phyloP scores from a whole-genome alignment of 2,113 vertebrate genomes.

The Oncorhynchus mykiss region DNA sequence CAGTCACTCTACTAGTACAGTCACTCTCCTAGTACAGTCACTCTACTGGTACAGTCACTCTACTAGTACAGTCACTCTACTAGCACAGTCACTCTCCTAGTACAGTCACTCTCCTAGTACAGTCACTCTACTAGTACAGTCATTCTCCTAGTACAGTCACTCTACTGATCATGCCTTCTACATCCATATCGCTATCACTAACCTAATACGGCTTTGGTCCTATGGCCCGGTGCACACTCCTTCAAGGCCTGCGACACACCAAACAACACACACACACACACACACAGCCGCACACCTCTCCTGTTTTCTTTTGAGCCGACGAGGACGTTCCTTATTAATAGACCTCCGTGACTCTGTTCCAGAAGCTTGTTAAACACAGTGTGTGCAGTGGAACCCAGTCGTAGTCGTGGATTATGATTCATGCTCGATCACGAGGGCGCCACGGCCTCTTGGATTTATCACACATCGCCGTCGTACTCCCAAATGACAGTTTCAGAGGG shows the following conservation, averaged over 20 bases:
- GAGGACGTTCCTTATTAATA: conserved; percentile 62
- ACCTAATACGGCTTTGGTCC: not conserved
- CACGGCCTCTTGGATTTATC: conserved; percentile 82
- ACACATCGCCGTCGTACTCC: conserved; percentile 83
- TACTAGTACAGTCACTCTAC: no score
- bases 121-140: no score
- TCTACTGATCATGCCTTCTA: conserved; percentile 75
- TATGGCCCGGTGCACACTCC: not conserved
- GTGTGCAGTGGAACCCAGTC: conserved; percentile 74
- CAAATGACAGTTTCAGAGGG: conserved; percentile 91
- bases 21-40: no score
- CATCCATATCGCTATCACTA: conserved; percentile 49
- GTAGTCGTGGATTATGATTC: conserved; percentile 83
- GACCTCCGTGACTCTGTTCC: conserved; percentile 83
- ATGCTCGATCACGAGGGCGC: conserved; percentile 59
- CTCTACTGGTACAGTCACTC: no score
- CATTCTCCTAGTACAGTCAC: no score
- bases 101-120: no score
- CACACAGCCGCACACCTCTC: not conserved
- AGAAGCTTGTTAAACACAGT: conserved; percentile 89
- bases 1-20: no score
- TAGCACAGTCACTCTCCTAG: no score
- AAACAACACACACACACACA: not conserved
- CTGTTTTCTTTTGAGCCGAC: conserved; percentile 71
- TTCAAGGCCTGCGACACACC: not conserved